Percentiles rank a stretch among this genome's conserved stretches.
phyloP scores from a whole-genome alignment of 2,797 vertebrate genomes.

The Sebastes matsubarae region DNA sequence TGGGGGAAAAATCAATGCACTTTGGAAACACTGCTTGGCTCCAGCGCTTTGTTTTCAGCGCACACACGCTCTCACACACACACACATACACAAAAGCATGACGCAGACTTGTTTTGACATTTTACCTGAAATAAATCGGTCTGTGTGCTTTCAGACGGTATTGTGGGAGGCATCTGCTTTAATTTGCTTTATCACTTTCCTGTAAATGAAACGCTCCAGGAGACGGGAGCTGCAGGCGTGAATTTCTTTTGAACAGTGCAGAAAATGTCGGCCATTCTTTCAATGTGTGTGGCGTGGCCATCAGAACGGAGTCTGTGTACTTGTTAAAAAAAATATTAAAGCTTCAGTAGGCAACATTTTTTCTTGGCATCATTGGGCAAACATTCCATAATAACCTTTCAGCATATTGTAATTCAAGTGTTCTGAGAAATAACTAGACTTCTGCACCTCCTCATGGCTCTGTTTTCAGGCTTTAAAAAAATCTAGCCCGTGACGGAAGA shows the following conservation, averaged over 20 bases:
- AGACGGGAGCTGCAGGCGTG: neutral
- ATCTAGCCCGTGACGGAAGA: too few relatives aligned
- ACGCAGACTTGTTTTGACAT: conserved; percentile 58
- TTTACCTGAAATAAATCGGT: conserved; percentile 57
- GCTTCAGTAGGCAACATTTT: too few relatives aligned
- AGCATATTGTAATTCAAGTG: too few relatives aligned
- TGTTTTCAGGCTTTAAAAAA: too few relatives aligned
- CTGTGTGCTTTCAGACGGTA: conserved; percentile 25
- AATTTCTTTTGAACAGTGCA: neutral
- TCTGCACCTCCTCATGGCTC: too few relatives aligned
- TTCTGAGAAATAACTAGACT: too few relatives aligned
- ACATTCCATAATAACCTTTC: too few relatives aligned
- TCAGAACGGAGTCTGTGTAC: conserved; percentile 44
- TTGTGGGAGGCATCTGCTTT: conserved; percentile 20
- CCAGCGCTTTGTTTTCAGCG: conserved; percentile 61
- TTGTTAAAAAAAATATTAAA: conserved; percentile 26
- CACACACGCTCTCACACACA: conserved; percentile 16
- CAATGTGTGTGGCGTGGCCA: neutral
- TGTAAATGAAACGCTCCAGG: conserved; percentile 10
- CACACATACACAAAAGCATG: conserved; percentile 15
- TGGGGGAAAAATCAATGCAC: conserved; percentile 77
- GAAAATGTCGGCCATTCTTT: neutral
- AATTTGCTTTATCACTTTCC: conserved; percentile 15
- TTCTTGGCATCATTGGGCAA: too few relatives aligned
- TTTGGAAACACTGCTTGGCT: conserved; percentile 62